Conservation (phyloP, 2,888 invertebrate genomes). For the Sepiola atlantica region DNA sequence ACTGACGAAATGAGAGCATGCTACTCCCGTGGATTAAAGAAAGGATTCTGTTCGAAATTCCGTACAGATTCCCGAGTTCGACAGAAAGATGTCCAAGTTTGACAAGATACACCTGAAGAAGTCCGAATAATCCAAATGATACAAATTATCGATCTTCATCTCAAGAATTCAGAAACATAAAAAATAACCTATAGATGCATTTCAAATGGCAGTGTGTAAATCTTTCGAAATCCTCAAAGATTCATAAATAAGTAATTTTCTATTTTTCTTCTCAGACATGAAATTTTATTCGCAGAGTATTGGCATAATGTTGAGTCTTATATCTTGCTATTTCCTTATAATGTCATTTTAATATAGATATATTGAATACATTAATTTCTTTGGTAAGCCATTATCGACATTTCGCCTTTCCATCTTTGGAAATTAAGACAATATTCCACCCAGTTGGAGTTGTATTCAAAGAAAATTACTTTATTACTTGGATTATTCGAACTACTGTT, state of each 20-base stretch:
- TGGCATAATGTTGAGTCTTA: neutral
- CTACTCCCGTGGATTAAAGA: no score
- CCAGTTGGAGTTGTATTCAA: neutral
- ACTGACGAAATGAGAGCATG: no score
- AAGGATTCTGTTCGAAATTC: no score
- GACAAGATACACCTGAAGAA: no score
- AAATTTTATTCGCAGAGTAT: neutral
- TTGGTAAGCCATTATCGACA: neutral
- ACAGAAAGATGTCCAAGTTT: no score
- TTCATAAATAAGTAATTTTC: neutral
- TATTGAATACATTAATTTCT: neutral
- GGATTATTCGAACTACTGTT: no score
- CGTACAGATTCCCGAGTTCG: no score
- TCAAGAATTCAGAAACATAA: no score
- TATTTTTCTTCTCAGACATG: neutral
- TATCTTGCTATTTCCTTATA: neutral
- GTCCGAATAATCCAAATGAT: no score
- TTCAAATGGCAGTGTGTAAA: neutral
- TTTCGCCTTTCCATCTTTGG: neutral
- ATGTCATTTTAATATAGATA: neutral
- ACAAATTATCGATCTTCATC: no score
- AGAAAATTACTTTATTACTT: neutral
- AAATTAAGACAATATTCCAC: neutral
- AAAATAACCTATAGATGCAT: no score
- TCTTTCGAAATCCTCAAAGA: neutral